These are phyloP conservation scores for Plecotus auritus DNA, from an alignment of 2,113 vertebrate species.

Conservation along the genomic window DNA sequence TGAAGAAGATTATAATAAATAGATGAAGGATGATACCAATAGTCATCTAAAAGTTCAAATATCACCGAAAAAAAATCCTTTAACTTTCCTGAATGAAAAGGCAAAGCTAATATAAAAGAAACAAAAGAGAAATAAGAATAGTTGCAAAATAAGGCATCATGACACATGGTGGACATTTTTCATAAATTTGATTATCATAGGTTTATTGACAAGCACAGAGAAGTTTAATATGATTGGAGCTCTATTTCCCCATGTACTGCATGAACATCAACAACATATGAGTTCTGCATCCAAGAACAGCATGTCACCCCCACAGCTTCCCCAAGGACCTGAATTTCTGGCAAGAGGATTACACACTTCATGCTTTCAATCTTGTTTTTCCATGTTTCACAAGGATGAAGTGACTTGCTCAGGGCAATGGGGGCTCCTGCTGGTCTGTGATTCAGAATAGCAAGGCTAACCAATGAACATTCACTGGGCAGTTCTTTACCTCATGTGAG, in stretches of 20 bases:
- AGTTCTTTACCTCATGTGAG: neutral
- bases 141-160: neutral
- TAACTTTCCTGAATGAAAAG: neutral
- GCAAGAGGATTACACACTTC: neutral
- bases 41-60: neutral
- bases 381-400: conserved; percentile 40
- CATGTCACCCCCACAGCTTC: neutral
- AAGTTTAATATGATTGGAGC: neutral
- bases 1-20: neutral
- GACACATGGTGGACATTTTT: conserved; percentile 7
- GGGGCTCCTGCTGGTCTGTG: neutral
- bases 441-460: neutral
- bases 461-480: neutral
- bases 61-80: neutral
- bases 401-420: neutral
- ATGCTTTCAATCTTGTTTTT: conserved; percentile 23
- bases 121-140: neutral
- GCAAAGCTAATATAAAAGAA: neutral
- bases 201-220: neutral
- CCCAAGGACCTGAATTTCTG: neutral
- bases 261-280: neutral
- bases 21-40: neutral
- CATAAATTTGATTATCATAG: conserved; percentile 4
- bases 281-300: neutral
- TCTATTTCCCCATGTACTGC: neutral